Base-by-base conservation (phyloP, 2,888 invertebrate genomes). In the Cryptus viduatorius region DNA sequence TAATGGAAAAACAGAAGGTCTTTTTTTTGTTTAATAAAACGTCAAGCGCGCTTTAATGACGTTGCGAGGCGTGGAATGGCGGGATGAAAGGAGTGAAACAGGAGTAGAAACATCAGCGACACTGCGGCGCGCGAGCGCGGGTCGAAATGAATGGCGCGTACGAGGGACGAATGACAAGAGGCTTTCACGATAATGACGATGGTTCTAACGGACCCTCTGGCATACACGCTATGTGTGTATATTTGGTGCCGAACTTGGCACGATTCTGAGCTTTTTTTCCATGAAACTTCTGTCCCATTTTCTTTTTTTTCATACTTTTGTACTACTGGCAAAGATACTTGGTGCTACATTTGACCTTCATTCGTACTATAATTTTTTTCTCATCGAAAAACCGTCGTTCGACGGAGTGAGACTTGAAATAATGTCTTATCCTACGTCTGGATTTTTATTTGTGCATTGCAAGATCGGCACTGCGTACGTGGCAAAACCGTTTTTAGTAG, bases 131-230 rank as follows among this genome's bases (percentile, higher is more conserved):
- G 44, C 44, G 4, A 24, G 67, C 8, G 56, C 37, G 2, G 14
- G 29, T 50, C 46, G 75, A 84, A 78, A 84, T 48, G 84, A 81
- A 81, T 81, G 78, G 84, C 81, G 73, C 73, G 65, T 78, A 84
- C 84, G 84, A 75, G 81, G 75, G 59, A 84, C 69, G 81, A 84
- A 84, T 84, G 73, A 78, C 65, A 78, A 77, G 61, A 69, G 72
- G 81, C 81, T 84, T 81, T 84, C 84, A 81, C 84, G 84, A 81
- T 81, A 84, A 84, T 84, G 81, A 84, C 81, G 69, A 81, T 78
- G 69, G 67, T 72, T 65, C 80, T 64, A 50, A 69, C 59, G 64
- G 59, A 16, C 42, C 75, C 46, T 71, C 73, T 76, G 61, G 77
- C 77, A 67, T 50, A 29, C n/a, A 29, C n/a, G 10, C 72, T 16